Conservation (phyloP, 2,888 invertebrate genomes). For the Ctena decussata region DNA sequence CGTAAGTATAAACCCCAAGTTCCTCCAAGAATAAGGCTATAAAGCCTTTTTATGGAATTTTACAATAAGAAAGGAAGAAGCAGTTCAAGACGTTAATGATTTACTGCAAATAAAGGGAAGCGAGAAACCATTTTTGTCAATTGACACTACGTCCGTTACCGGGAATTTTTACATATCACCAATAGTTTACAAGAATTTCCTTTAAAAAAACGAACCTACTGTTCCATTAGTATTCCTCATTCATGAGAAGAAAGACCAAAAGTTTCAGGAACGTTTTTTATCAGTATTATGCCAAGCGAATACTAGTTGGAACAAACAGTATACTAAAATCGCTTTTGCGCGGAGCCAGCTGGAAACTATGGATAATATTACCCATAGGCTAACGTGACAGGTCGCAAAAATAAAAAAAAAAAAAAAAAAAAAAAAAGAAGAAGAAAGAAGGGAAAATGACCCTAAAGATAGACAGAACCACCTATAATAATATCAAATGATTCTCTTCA, state of each 20-base stretch:
- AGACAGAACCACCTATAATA: too few relatives aligned
- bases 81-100: constrained; percentile 23
- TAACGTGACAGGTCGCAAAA: too few relatives aligned
- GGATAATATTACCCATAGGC: too few relatives aligned
- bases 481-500: too few relatives aligned
- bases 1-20: too few relatives aligned
- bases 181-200: constrained; percentile 24
- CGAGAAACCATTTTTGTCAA: constrained; percentile 23
- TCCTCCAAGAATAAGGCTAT: too few relatives aligned
- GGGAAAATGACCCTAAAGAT: too few relatives aligned
- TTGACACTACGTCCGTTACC: constrained; percentile 31
- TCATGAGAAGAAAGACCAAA: constrained; percentile 37
- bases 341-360: too few relatives aligned
- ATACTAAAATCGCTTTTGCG: too few relatives aligned
- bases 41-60: constrained; percentile 21
- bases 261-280: constrained; percentile 29
- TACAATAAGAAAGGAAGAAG: constrained; percentile 17
- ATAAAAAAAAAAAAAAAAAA: too few relatives aligned
- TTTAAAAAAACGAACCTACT: constrained; percentile 22
- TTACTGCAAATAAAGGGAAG: background rate
- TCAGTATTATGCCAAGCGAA: background rate
- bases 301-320: too few relatives aligned
- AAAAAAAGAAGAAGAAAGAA: too few relatives aligned
- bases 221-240: constrained; percentile 28
- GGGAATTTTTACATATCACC: constrained; percentile 32